A percentile compares a stretch with the other conserved stretches of the same genome.
Conservation (phyloP, 2,797 vertebrate genomes). For the Eleutherodactylus coqui region DNA sequence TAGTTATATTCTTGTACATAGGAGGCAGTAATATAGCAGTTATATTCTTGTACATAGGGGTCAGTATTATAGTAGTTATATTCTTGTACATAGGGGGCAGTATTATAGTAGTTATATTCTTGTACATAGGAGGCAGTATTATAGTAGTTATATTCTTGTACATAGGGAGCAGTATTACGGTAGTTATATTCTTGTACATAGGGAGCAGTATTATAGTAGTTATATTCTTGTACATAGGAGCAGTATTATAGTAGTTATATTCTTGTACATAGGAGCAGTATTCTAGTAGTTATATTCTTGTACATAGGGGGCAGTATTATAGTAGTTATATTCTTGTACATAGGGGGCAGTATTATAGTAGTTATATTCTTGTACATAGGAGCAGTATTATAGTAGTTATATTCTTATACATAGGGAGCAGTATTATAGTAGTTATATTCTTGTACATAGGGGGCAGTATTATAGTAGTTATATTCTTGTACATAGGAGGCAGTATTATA, state of each 20-base stretch:
- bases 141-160: not conserved
- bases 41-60: not conserved
- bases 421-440: constrained; percentile 17
- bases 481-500: not conserved
- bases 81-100: not conserved
- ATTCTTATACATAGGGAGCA: not conserved
- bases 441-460: not conserved
- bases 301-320: constrained; percentile 6
- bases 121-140: not conserved
- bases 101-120: constrained; percentile 19
- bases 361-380: not conserved
- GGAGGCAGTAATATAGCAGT: not conserved
- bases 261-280: not conserved
- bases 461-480: constrained; percentile 3
- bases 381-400: not conserved
- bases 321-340: constrained; percentile 12
- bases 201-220: constrained; percentile 6
- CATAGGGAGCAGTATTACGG: not conserved
- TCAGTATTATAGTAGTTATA: constrained; percentile 2
- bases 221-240: constrained; percentile 1
- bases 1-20: not conserved
- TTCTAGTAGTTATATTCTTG: constrained; percentile 11
- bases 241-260: constrained; percentile 1
- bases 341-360: not conserved
- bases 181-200: not conserved